Base-by-base conservation (phyloP, 2,888 invertebrate species). In the Mayetiola destructor region DNA sequence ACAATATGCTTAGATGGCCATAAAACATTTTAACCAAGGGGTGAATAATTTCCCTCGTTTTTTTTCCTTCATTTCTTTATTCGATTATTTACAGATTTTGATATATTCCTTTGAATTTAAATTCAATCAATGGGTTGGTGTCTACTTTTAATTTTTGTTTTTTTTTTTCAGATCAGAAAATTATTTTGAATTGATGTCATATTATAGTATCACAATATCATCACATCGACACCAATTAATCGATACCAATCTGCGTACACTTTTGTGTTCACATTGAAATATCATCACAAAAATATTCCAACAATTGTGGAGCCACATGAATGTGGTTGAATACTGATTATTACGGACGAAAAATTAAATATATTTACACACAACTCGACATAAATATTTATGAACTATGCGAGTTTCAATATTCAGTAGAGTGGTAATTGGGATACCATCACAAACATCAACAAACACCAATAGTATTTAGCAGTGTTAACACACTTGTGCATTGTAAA, bases 331-430 rank as follows among this genome's bases (percentile, higher is more conserved):
- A 27, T 27, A 27, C 27, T 48, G 48, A 48, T 27, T 48, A 16
- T 6, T 27, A 27, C 27, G 48, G 27, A 48, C 14, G 16, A 14
- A 48, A 27, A n/a, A 23, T 2, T 1, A 14, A 42, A 42, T 12
- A 42, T 20, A 39, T 12, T n/a, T n/a, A 14, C 12, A 14, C 6
- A 36, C 12, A 39, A 9, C 23, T 48, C 27, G 48, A 48, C 48
- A 48, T 48, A 48, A 48, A 48, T 48, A 48, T 48, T 48, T 48
- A 48, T 48, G 48, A 48, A 48, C 48, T 48, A 48, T 48, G 48
- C 27, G 48, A 23, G 48, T 16, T 16, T 48, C 8, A n/a, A 27
- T 48, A n/a, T 16, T 4, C 27, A 37, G 4, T 37, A 37, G 37
- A 37, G n/a, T 37, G 37, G 9, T 16, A 37, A 16, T 37, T 4